Percentiles rank a stretch among this genome's conserved stretches.
phyloP scores from a whole-genome alignment of 2,113 vertebrate genomes.

The Maccullochella peelii region DNA sequence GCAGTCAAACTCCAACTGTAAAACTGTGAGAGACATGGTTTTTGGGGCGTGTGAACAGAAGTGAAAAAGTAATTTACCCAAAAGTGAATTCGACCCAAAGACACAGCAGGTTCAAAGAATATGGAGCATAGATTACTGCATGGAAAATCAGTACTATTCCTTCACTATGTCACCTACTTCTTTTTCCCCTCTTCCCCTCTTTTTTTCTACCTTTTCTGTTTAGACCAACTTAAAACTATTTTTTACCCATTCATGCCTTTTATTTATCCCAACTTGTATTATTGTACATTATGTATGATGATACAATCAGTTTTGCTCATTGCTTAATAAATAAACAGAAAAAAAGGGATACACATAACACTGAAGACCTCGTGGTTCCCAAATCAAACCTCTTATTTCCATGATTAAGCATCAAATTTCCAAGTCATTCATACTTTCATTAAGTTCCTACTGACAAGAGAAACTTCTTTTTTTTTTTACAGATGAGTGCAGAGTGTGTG shows the following conservation, averaged over 20 bases:
- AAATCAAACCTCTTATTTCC: neutral
- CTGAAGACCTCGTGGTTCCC: neutral
- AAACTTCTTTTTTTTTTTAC: conserved; percentile 1
- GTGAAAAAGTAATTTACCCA: too few species aligned
- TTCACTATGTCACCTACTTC: too few species aligned
- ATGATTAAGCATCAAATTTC: neutral
- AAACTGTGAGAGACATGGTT: too few species aligned
- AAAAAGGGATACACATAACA: neutral
- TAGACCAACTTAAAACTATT: neutral
- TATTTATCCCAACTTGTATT: neutral
- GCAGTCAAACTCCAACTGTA: too few species aligned
- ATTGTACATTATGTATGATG: neutral
- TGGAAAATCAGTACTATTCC: too few species aligned
- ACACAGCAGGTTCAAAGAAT: too few species aligned
- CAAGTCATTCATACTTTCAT: conserved; percentile 4
- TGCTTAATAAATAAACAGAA: neutral
- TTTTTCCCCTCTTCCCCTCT: too few species aligned
- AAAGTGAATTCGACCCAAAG: too few species aligned
- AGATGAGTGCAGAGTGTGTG: conserved; percentile 33
- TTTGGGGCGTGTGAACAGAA: too few species aligned
- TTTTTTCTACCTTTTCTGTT: too few species aligned
- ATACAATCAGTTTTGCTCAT: neutral
- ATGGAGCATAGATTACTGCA: too few species aligned
- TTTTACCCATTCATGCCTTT: too few species aligned
- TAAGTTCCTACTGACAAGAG: neutral